Evolutionary conservation across 2,113 vertebrate genomes (phyloP).

Genomic region (Corythoichthys haematopterus): DNA sequence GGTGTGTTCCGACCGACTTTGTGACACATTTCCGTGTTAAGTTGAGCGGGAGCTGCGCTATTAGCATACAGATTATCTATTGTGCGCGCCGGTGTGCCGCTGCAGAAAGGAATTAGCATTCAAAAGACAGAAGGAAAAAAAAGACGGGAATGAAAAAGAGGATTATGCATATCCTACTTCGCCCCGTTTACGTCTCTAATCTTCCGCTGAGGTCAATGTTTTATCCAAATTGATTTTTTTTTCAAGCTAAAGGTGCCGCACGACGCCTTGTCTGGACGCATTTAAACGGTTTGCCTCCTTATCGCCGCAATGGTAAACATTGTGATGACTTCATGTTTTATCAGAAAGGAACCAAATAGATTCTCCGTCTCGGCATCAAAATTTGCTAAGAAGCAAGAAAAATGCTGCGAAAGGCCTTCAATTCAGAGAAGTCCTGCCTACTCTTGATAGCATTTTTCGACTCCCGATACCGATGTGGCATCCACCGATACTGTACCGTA

Average conservation of each 20-base stretch:
- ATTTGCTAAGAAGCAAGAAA: background rate
- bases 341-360: conserved; percentile 15
- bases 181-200: conserved; percentile 60
- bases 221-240: conserved; percentile 68
- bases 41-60: conserved; percentile 72
- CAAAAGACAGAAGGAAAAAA: conserved; percentile 38
- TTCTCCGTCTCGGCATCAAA: background rate
- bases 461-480: too few species aligned
- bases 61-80: conserved; percentile 75
- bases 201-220: conserved; percentile 63
- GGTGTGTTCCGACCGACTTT: conserved; percentile 78
- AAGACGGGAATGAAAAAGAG: conserved; percentile 57
- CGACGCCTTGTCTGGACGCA: conserved; percentile 9
- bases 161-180: conserved; percentile 61
- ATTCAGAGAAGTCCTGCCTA: too few species aligned
- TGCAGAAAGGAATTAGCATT: conserved; percentile 62
- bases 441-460: too few species aligned
- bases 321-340: conserved; percentile 35
- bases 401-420: background rate
- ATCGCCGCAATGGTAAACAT: conserved; percentile 34
- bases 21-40: conserved; percentile 79
- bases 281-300: conserved; percentile 32
- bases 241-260: conserved; percentile 45
- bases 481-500: too few species aligned
- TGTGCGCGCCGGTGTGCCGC: conserved; percentile 52